Evolutionary conservation across 2,888 invertebrate genomes (phyloP).

Genomic region (Philhelius pedissequus): DNA sequence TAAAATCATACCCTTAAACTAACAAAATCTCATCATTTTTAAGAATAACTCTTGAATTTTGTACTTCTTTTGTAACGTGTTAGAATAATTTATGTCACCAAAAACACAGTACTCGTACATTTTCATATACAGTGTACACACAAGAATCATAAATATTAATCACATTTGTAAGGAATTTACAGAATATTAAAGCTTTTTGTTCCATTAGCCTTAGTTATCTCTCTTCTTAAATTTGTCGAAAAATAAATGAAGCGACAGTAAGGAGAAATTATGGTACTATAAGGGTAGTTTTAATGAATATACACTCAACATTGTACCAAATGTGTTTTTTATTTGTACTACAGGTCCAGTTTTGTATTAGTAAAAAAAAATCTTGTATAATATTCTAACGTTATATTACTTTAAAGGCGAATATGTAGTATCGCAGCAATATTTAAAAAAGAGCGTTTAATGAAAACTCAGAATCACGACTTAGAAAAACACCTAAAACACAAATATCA

Average conservation of each 20-base stretch:
- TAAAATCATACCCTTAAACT: no score
- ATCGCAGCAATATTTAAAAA: no score
- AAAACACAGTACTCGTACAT: neutral
- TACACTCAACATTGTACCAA: neutral
- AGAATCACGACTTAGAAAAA: no score
- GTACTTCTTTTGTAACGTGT: neutral
- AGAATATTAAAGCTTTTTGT: conserved; percentile 21
- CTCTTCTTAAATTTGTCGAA: conserved; percentile 20
- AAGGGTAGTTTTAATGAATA: neutral
- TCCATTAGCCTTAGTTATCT: conserved; percentile 18
- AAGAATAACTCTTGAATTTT: no score
- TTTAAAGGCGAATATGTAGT: no score
- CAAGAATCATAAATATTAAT: conserved; percentile 17
- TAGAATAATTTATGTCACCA: no score
- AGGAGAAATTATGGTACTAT: conserved; percentile 7
- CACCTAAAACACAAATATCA: no score
- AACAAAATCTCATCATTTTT: no score
- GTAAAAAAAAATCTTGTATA: neutral
- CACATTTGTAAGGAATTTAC: neutral
- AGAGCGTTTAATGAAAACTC: no score
- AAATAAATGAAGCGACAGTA: conserved; percentile 18
- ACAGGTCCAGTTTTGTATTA: neutral
- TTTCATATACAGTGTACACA: neutral
- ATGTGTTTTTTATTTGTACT: neutral
- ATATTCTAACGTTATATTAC: no score